Evolutionary conservation across 2,888 invertebrate genomes (phyloP).

Genomic region (Folsomia candida): DNA sequence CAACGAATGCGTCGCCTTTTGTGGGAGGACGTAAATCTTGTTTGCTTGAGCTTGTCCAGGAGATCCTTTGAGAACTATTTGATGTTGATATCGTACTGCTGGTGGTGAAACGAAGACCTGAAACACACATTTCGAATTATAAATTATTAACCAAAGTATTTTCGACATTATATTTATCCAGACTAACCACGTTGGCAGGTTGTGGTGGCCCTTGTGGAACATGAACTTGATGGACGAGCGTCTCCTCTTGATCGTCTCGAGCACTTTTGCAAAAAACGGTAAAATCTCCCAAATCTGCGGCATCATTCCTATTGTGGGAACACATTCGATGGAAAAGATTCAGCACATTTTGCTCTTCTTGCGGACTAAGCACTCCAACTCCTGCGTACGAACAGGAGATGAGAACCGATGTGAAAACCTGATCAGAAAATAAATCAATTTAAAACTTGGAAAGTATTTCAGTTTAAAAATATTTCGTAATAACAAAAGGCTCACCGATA

Average conservation of each 20-base stretch:
- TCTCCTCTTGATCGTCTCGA: conserved; percentile 20
- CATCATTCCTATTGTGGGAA: conserved; percentile 4
- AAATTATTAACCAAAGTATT: no score
- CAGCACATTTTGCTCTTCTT: conserved; percentile 26
- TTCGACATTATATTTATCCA: no score
- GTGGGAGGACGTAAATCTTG: conserved; percentile 34
- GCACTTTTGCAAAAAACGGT: conserved; percentile 30
- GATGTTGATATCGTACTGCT: conserved; percentile 26
- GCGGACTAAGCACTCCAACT: conserved; percentile 18
- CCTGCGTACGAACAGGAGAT: conserved; percentile 25
- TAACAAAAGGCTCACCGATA: no score
- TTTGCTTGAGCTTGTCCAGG: conserved; percentile 23
- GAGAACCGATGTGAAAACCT: no score
- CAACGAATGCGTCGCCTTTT: conserved; percentile 23
- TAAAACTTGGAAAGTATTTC: neutral
- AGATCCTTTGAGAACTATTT: conserved; percentile 23
- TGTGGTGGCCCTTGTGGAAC: no score
- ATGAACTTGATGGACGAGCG: conserved; percentile 22
- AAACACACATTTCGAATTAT: no score
- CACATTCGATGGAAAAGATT: conserved; percentile 22
- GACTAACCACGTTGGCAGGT: no score
- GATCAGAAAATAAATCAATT: no score
- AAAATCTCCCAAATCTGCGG: conserved; percentile 21
- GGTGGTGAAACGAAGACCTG: conserved; percentile 34
- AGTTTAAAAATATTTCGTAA: neutral